These are phyloP conservation scores for Apantesis nais DNA, from an alignment of 2,888 invertebrate species.

Conservation along the genomic window DNA sequence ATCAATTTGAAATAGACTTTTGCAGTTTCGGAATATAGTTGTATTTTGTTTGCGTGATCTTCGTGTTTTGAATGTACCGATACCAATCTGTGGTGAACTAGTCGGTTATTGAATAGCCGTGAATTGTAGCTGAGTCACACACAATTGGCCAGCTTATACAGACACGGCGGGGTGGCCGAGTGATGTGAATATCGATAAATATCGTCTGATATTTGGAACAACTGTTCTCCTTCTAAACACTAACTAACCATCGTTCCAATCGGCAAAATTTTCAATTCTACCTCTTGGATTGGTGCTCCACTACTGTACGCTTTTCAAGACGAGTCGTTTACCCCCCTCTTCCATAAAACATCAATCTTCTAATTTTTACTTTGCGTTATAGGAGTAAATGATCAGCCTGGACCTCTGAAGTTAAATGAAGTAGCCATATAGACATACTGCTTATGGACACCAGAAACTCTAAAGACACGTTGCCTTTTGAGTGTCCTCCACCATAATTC, in stretches of 20 bases:
- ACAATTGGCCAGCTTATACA: constrained; percentile 78
- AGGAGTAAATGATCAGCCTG: not conserved
- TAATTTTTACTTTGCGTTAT: no score
- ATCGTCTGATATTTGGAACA: constrained; percentile 37
- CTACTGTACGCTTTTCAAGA: no score
- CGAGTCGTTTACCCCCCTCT: no score
- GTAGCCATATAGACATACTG: no score
- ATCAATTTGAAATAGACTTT: constrained; percentile 16
- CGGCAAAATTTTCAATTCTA: no score
- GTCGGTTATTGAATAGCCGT: constrained; percentile 79
- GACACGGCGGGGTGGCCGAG: constrained; percentile 78
- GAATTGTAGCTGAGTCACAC: constrained; percentile 76
- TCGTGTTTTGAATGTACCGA: constrained; percentile 52
- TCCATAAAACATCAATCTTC: no score
- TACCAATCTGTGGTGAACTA: constrained; percentile 73
- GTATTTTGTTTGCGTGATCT: constrained; percentile 28
- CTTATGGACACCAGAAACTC: no score
- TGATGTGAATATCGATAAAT: constrained; percentile 55
- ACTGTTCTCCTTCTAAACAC: constrained; percentile 31
- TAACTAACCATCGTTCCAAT: no score
- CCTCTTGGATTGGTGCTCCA: no score
- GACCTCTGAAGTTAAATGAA: no score
- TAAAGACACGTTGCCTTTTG: no score
- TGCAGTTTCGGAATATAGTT: constrained; percentile 28
- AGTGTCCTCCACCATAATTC: no score